phyloP scores from a whole-genome alignment of 2,797 vertebrate genomes.

The Lacerta viridis region DNA sequence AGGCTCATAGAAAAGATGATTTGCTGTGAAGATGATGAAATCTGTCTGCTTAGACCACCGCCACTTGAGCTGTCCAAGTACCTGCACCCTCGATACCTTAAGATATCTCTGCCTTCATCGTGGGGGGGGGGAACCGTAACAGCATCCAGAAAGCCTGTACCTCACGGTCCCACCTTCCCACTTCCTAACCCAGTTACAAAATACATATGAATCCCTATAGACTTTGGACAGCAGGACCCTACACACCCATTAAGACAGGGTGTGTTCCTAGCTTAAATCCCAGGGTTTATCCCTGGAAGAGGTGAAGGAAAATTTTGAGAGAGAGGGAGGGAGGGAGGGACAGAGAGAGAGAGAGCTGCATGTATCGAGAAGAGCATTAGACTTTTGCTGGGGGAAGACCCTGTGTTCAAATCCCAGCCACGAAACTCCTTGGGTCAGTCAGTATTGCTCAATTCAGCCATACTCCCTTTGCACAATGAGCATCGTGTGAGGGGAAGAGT shows the following conservation, averaged over 20 bases:
- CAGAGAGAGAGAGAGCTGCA: neutral
- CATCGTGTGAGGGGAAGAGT: too few species aligned
- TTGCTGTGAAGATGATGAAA: neutral
- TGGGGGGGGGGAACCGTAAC: neutral
- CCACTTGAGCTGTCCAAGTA: neutral
- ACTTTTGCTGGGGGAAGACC: neutral
- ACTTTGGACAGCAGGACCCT: too few species aligned
- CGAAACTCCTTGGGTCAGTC: too few species aligned
- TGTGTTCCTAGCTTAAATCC: too few species aligned
- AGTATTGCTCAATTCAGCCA: too few species aligned
- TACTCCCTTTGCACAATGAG: too few species aligned
- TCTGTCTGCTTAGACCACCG: neutral
- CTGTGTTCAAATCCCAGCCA: neutral
- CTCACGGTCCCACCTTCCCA: neutral
- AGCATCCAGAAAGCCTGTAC: neutral
- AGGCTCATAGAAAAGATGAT: neutral
- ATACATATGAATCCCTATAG: too few species aligned
- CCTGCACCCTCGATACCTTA: neutral
- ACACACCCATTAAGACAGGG: too few species aligned
- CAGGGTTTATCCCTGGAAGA: neutral
- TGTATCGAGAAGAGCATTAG: neutral
- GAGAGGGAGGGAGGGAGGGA: neutral
- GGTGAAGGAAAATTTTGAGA: neutral
- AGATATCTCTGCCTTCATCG: neutral
- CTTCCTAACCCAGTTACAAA: neutral